Base-by-base conservation (phyloP, 2,888 invertebrate genomes). In the Pseudanteris insignis region DNA sequence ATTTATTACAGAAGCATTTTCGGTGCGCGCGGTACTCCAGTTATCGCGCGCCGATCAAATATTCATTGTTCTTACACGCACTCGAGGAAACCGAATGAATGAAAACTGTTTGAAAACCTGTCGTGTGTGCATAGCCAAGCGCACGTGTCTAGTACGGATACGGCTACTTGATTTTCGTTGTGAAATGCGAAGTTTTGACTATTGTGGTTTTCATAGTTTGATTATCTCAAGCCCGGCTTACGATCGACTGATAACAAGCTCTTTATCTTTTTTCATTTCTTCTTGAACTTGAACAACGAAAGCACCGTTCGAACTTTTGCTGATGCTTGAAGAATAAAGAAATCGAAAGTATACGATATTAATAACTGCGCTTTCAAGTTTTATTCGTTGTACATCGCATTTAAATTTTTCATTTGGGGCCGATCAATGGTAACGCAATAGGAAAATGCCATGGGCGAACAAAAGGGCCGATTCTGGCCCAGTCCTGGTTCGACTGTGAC, bases 131-230 rank as follows among this genome's bases (percentile, higher is more conserved):
- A 21, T 34, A 26, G 18, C 38, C 28, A 18, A 41, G 58, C 66
- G 69, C 72, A 71, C 72, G 72, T 70, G 71, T 68, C 68, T 47
- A 66, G 60, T 67, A 67, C 70, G 71, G 71, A 71, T 70, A 71
- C 71, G 67, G 70, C 68, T 69, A 67, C 73, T 72, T 68, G 70
- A 70, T 68, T 65, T 67, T 59, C 48, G 63, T 61, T 50, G 61
- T 60, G 66, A 67, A 68, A 51, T 53, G 36, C 40, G 3, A 12
- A 44, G 40, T 50, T 55, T 44, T 30, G 44, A 55, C 50, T 30
- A 61, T 30, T 47, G 47, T 47, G 30, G 51, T 46, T 14, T 8
- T 6, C 13, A 29, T 21, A 11, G 18, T 40, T 44, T 18, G 18
- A 18, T 26, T 14, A 48, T 29, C 38, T 48, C 15, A 24, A 32